Evolutionary conservation across 2,888 invertebrate species (phyloP).

Genomic region (Hipparchia sbordonii): DNA sequence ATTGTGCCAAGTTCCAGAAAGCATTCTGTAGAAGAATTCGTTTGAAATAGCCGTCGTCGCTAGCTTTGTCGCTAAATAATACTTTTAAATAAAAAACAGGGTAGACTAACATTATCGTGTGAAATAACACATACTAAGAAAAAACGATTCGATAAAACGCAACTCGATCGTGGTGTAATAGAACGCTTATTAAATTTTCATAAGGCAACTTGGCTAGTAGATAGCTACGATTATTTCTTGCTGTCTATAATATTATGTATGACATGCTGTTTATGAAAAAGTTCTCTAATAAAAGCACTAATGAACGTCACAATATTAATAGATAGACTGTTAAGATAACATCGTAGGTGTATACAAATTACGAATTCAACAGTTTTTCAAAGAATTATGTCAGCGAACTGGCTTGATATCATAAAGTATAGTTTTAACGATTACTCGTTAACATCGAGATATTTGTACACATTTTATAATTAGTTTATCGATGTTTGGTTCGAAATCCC

Average conservation of each 20-base stretch:
- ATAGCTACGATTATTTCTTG: conserved; percentile 5
- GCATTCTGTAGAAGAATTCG: no score
- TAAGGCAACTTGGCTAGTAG: conserved; percentile 1
- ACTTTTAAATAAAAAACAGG: no score
- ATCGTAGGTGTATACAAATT: conserved; percentile 27
- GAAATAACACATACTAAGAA: neutral
- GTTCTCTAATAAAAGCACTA: conserved; percentile 17
- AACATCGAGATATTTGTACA: conserved; percentile 10
- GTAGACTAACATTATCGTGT: neutral
- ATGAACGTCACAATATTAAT: conserved; percentile 14
- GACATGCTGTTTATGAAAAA: conserved; percentile 8
- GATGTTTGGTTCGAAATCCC: conserved; percentile 20
- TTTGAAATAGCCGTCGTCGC: no score
- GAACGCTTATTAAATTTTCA: conserved; percentile 5
- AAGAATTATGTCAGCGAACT: conserved; percentile 22
- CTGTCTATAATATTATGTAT: neutral
- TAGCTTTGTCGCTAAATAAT: no score
- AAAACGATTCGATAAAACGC: neutral
- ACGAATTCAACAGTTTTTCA: conserved; percentile 20
- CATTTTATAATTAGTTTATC: conserved; percentile 28
- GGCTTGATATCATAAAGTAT: conserved; percentile 18
- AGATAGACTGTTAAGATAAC: conserved; percentile 19
- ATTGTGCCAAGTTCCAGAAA: no score
- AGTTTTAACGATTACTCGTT: conserved; percentile 22
- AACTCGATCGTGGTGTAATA: neutral